Base-by-base conservation (phyloP, 2,797 vertebrate genomes). In the Moxostoma hubbsi region DNA sequence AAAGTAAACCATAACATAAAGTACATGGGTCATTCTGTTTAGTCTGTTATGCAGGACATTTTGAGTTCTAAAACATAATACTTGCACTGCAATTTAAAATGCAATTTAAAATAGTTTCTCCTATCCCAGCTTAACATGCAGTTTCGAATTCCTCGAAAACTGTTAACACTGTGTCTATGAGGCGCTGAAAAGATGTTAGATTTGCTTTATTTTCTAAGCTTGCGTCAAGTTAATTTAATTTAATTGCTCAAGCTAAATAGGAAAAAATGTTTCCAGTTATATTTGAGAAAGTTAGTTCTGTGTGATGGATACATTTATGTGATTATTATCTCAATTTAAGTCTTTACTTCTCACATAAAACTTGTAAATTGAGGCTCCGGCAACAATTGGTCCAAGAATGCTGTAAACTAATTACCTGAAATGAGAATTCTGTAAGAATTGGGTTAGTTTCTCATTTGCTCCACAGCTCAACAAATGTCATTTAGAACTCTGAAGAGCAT, bases 271-370 rank as follows among this genome's bases (percentile, higher is more conserved):
- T 77, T 16, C 18, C 13, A n/a, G 67, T 69, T 73, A 62, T 65
- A 51, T 81, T 71, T 71, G 51, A 67, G 45, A 57, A 24, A 82
- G 24, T 78, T 72, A 62, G 75, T 57, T 62, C 51, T 24, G 1
- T 43, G 50, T 73, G 13, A 61, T 82, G 75, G 71, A 63, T 69
- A 15, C 16, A 51, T 82, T 67, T 50, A 74, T 74, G 57, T 10
- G 55, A 62, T 73, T 69, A 73, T 58, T 54, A 68, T 73, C 69
- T 55, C 43, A 73, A 59, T 78, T 82, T 24, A 24, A 78, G 69
- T 66, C 63, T 49, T 63, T 47, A n/a, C 24, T 59, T 72, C 36
- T 36, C 62, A 59, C 59, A 77, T 73, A 72, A 63, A 57, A 82
- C 46, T 0, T 58, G 77, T 66, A 65, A 81, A 72, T 65, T 72